Evolutionary conservation across 2,888 invertebrate species (phyloP).

Genomic region (Caenorhabditis sp.): DNA sequence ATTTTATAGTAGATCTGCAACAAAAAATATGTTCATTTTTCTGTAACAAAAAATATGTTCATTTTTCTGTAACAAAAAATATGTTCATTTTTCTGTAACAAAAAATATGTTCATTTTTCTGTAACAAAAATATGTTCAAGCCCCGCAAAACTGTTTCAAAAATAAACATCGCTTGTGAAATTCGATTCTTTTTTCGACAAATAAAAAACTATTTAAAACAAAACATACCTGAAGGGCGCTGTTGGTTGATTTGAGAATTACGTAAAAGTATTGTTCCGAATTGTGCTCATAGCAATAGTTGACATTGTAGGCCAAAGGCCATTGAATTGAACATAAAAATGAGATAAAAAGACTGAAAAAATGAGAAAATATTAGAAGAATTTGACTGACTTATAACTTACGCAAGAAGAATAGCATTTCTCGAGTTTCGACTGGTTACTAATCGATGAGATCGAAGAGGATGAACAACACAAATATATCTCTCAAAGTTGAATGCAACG

Average conservation of each 20-base stretch:
- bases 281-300: conserved; percentile 55
- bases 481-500: conserved; percentile 69
- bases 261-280: conserved; percentile 51
- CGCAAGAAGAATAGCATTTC: conserved; percentile 54
- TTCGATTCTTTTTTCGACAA: background rate
- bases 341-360: conserved; percentile 48
- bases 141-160: too few species aligned
- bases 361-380: background rate
- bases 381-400: too few species aligned
- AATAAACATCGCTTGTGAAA: background rate
- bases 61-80: conserved; percentile 33
- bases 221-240: conserved; percentile 31
- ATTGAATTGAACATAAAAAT: conserved; percentile 67
- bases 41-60: conserved; percentile 24
- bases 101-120: background rate
- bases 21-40: background rate
- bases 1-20: conserved; percentile 63
- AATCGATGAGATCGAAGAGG: conserved; percentile 65
- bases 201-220: conserved; percentile 1
- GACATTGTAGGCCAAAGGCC: conserved; percentile 67
- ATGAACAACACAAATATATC: conserved; percentile 70
- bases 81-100: conserved; percentile 40
- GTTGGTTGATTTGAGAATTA: conserved; percentile 56
- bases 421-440: conserved; percentile 58
- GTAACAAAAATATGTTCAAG: too few species aligned